Evolutionary conservation across 1,140 invertebrate species (phyloP), one percentile per base, ranked within the genome.

Genomic region (Coelopa frigida): DNA sequence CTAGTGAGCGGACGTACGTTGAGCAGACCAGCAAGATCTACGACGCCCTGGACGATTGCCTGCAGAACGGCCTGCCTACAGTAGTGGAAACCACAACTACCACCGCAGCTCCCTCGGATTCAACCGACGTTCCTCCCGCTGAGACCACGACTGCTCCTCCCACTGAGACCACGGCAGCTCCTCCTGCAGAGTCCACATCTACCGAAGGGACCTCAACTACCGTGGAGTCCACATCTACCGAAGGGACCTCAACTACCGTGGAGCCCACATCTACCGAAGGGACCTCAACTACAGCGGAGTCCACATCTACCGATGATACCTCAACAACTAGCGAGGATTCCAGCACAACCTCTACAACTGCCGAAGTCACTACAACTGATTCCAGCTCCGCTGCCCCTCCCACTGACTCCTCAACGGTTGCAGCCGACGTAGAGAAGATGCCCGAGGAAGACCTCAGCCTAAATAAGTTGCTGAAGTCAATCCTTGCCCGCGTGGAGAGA

Each of bases 41-140:
- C 15, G 31, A 33, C 0, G 42, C 42, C 12, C 29, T 44, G 2
- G 18, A 44, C 17, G 21, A 15, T 22, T 44, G 42, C 20, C 35
- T 44, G 20, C 4, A 44, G 12, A 18, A 33, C 31, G 42, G 42
- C 2, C 31, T 27, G 35, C 42, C 42, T 23, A 12, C 27, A 8
- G n/a, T n/a, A 8, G 27, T n/a, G n/a, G n/a, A n/a, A n/a, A 8
- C 27, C 27, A 29, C 27, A 29, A 8, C 8, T 8, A 29, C 27
- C 27, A 8, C 27, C 27, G 27, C 27, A 29, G n/a, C 8, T 8
- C 8, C n/a, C n/a, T 8, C 27, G n/a, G 8, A n/a, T 8, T 29
- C 27, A 8, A n/a, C 27, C n/a, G n/a, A n/a, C n/a, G n/a, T n/a
- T 8, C n/a, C 27, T n/a, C n/a, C 27, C 27, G 27, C 27, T 8